These are phyloP conservation scores for Chelidonichthys spinosus DNA, from an alignment of 2,797 vertebrate species.

Conservation along the genomic window DNA sequence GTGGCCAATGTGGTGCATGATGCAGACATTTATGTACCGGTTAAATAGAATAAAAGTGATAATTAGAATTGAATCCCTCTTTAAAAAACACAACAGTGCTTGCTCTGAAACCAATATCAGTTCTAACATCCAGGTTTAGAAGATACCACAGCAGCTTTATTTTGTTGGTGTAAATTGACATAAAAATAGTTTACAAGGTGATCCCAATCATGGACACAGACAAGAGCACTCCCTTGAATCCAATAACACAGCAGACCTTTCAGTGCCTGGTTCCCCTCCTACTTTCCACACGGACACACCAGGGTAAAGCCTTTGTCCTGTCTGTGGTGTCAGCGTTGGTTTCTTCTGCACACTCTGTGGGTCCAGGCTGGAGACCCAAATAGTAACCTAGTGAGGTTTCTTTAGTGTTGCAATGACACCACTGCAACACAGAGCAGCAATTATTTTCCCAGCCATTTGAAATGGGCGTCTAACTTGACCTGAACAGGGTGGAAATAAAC, in stretches of 20 bases:
- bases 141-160: neutral
- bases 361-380: constrained; percentile 52
- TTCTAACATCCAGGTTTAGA: neutral
- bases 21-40: neutral
- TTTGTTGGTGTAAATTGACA: neutral
- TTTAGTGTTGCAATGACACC: constrained; percentile 62
- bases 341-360: constrained; percentile 44
- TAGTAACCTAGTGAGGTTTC: constrained; percentile 59
- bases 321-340: constrained; percentile 40
- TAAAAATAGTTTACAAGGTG: neutral
- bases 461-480: constrained; percentile 75
- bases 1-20: neutral
- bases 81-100: neutral
- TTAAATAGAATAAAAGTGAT: constrained; percentile 1
- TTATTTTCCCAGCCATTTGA: constrained; percentile 74
- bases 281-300: constrained; percentile 28
- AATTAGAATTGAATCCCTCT: neutral
- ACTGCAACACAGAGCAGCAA: constrained; percentile 70
- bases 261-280: constrained; percentile 11
- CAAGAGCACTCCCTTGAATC: constrained; percentile 1
- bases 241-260: constrained; percentile 21
- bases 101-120: neutral
- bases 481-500: constrained; percentile 71
- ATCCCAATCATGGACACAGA: neutral
- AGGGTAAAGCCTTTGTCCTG: constrained; percentile 30